Evolutionary conservation across 1,140 invertebrate species (phyloP).

Genomic region (Scaptodrosophila lebanonensis): DNA sequence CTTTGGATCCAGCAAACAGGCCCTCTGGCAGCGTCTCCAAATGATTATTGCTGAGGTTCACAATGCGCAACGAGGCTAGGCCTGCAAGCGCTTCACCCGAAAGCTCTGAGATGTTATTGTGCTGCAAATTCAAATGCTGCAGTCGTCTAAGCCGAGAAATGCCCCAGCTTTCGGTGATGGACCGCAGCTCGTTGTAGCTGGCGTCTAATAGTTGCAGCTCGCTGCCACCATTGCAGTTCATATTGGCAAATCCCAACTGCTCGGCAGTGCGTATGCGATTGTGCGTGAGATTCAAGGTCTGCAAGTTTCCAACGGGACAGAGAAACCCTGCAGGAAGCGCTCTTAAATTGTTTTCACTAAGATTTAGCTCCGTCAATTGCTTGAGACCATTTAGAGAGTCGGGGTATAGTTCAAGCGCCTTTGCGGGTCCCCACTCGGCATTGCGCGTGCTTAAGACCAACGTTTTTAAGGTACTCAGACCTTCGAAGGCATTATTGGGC

Average conservation of each 20-base stretch:
- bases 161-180: constrained; percentile 84
- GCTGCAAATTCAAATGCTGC: constrained; percentile 86
- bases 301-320: constrained; percentile 87
- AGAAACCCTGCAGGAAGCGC: constrained; percentile 85
- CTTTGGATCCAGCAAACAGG: constrained; percentile 86
- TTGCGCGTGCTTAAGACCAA: constrained; percentile 87
- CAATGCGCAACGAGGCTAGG: constrained; percentile 84
- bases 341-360: constrained; percentile 89
- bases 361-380: constrained; percentile 87
- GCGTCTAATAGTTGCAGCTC: constrained; percentile 86
- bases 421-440: constrained; percentile 85
- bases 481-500: constrained; percentile 86
- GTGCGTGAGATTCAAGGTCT: constrained; percentile 88
- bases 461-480: constrained; percentile 85
- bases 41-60: constrained; percentile 91
- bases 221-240: constrained; percentile 79
- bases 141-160: constrained; percentile 85
- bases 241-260: constrained; percentile 83
- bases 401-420: constrained; percentile 83
- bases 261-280: constrained; percentile 87
- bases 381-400: constrained; percentile 85
- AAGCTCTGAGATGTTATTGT: constrained; percentile 90
- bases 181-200: constrained; percentile 86
- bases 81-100: constrained; percentile 86
- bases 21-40: constrained; percentile 86